phyloP scores from a whole-genome alignment of 2,797 vertebrate species.

The Sphenodon punctatus region DNA sequence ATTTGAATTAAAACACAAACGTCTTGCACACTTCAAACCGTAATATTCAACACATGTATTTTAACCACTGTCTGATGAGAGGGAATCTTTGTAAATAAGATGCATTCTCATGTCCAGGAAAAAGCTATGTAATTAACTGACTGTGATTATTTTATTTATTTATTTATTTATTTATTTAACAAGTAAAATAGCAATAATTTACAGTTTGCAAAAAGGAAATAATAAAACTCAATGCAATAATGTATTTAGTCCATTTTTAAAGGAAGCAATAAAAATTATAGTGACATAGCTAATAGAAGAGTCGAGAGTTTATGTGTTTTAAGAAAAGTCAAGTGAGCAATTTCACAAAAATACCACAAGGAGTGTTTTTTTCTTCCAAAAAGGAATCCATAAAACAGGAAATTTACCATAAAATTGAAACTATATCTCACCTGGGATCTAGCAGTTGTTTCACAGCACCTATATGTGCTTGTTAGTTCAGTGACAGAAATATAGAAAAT shows the following conservation, averaged over 20 bases:
- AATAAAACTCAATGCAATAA: constrained; percentile 4
- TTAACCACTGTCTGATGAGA: constrained; percentile 50
- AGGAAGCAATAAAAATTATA: neutral
- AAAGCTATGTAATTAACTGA: neutral
- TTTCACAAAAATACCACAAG: constrained; percentile 35
- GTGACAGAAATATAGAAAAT: neutral
- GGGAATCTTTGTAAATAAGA: constrained; percentile 28
- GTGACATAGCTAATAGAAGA: constrained; percentile 19
- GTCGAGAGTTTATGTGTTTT: constrained; percentile 19
- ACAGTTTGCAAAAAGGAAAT: neutral
- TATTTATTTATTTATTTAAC: neutral
- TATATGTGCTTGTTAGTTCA: constrained; percentile 7
- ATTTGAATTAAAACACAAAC: constrained; percentile 74
- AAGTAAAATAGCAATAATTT: constrained; percentile 20
- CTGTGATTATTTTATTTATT: constrained; percentile 14
- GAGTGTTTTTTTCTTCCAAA: constrained; percentile 52
- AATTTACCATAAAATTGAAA: constrained; percentile 66
- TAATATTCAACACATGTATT: constrained; percentile 39
- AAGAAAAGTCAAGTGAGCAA: constrained; percentile 51
- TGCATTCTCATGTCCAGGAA: constrained; percentile 39
- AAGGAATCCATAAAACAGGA: constrained; percentile 66
- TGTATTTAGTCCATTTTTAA: neutral
- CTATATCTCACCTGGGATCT: constrained; percentile 45
- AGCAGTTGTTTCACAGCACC: constrained; percentile 22
- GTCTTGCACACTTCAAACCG: constrained; percentile 61